Evolutionary conservation across 1,140 invertebrate species (phyloP), one percentile per base, ranked within the genome.

Genomic region (Macrostomum lignano): DNA sequence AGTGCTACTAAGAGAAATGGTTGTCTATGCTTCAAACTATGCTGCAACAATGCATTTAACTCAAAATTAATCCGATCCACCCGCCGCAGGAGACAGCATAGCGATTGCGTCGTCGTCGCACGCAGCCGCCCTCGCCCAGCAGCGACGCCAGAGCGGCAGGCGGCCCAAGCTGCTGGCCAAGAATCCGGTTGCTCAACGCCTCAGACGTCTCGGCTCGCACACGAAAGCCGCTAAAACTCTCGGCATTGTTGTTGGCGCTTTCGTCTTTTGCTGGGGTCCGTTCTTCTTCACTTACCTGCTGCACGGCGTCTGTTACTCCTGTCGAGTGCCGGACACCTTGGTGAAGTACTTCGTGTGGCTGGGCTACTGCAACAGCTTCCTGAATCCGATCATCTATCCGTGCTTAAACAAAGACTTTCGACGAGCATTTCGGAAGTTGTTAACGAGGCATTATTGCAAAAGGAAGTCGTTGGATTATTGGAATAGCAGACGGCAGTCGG

Each of bases 331-430:
- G 35, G 51, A 55, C 13, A 35, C 51, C 6, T 14, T 49, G 14
- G 47, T 46, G 33, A 44, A 42, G 17, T 30, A 81, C 38, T 68
- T 91, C 37, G 86, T 82, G 28, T 93, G 82, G 84, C 67, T 91
- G 42, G 84, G 88, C 36, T 96, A 94, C 57, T 82, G 78, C 32
- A 93, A 93, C 57, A 84, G 76, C 20, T 75, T 77, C 25, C 78
- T 91, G 60, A 88, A 88, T 59, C 54, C 54, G 5, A 46, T 57
- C 34, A 42, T 58, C 7, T 88, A 84, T 49, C 77, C 76, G 5
- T 64, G 81, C 30, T 82, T 84, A 54, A 79, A 74, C 43, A 74
- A 75, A 51, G 76, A 81, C 52, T 88, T 84, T 52, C 67, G 76
- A 40, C 72, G 72, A 46, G 79, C 78, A 10, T 84, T 86, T 63